A percentile compares a stretch with the other conserved stretches of the same genome.
Evolutionary conservation across 2,113 vertebrate genomes (phyloP).

Genomic region (Zootoca vivipara): DNA sequence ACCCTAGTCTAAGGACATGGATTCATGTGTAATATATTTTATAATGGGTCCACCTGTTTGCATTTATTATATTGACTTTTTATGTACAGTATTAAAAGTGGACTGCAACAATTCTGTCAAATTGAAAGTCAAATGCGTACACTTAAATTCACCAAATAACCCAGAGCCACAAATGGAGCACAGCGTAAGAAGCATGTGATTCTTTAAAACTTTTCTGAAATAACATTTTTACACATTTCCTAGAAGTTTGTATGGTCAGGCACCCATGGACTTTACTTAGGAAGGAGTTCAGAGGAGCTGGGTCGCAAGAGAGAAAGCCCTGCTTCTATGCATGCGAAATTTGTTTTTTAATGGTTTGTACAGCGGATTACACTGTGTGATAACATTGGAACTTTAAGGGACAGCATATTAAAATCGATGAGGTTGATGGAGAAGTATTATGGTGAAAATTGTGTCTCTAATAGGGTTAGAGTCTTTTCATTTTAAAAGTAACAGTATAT

Average conservation of each 20-base stretch:
- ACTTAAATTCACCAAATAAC: background rate
- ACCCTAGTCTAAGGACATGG: background rate
- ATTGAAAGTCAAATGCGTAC: no score
- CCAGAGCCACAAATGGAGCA: background rate
- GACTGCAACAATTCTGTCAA: background rate
- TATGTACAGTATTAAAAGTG: background rate
- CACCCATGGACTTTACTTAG: background rate
- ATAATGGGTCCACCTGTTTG: background rate
- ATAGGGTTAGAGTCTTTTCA: accelerated
- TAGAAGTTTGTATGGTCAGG: background rate
- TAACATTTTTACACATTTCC: background rate
- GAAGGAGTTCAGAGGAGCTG: background rate
- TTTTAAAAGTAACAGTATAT: background rate
- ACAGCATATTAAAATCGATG: background rate
- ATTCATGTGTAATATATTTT: background rate
- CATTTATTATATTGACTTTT: background rate
- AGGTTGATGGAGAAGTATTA: no score
- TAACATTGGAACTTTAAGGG: background rate
- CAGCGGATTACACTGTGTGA: no score
- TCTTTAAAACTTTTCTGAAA: background rate
- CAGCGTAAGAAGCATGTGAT: background rate
- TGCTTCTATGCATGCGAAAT: background rate
- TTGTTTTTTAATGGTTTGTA: background rate
- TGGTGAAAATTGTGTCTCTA: background rate
- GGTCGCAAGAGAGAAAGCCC: background rate